These are phyloP conservation scores for Dynastes tityus DNA, from an alignment of 2,888 invertebrate genomes.

Conservation along the genomic window DNA sequence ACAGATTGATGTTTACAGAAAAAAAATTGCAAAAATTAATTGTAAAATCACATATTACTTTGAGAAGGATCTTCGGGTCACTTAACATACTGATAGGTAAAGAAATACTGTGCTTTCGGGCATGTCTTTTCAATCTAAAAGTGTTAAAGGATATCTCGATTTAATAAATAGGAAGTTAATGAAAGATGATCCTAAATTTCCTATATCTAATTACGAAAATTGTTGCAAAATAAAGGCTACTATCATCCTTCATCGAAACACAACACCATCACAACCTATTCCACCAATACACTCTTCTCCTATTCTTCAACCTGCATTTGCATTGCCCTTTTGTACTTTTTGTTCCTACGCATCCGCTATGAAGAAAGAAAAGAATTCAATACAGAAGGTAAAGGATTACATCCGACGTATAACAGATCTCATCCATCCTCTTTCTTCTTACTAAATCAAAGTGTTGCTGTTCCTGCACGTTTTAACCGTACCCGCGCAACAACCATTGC, in stretches of 20 bases:
- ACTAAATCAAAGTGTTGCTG: not conserved
- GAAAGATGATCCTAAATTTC: not conserved
- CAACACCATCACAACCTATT: not conserved
- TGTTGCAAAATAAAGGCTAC: not conserved
- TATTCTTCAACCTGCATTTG: not conserved
- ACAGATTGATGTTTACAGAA: too few species aligned
- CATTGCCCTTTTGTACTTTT: slow-evolving; percentile 5
- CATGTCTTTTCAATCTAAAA: not conserved
- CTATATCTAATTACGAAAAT: slow-evolving; percentile 7
- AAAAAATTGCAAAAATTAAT: too few species aligned
- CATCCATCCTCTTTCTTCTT: not conserved
- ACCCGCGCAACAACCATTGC: not conserved
- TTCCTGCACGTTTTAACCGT: not conserved
- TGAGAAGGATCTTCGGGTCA: too few species aligned
- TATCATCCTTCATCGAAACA: slow-evolving; percentile 4
- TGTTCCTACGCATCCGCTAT: not conserved
- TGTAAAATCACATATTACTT: too few species aligned
- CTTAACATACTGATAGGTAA: too few species aligned
- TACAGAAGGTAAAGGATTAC: slow-evolving; percentile 9
- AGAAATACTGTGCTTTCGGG: too few species aligned
- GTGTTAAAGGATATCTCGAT: not conserved
- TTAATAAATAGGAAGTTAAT: not conserved
- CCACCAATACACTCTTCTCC: not conserved
- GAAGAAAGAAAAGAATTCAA: slow-evolving; percentile 8
- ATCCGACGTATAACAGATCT: slow-evolving; percentile 15